phyloP scores from a whole-genome alignment of 2,797 vertebrate genomes.

The Falco cherrug region DNA sequence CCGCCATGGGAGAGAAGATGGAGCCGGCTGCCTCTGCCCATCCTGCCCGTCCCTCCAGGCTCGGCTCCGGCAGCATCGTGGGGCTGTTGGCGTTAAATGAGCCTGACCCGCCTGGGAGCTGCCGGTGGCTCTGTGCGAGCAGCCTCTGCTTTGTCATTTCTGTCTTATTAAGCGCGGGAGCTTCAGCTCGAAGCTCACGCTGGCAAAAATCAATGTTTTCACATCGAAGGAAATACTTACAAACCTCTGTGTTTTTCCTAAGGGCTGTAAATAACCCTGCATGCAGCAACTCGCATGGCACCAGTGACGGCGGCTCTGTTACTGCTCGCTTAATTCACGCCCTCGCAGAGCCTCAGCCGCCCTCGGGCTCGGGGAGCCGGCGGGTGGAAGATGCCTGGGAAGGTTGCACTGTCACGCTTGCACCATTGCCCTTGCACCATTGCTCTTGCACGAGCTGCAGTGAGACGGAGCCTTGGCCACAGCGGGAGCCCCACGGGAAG shows the following conservation, averaged over 20 bases:
- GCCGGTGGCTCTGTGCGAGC: neutral
- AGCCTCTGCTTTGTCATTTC: neutral
- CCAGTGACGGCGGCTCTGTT: accelerated
- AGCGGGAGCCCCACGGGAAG: accelerated
- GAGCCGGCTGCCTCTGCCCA: neutral
- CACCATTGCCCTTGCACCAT: accelerated
- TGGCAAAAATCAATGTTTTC: conserved; percentile 26
- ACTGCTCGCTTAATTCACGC: neutral
- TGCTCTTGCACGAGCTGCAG: neutral
- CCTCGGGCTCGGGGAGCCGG: accelerated
- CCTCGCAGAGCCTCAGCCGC: neutral
- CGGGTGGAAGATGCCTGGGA: neutral
- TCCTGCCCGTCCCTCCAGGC: neutral
- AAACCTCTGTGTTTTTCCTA: neutral
- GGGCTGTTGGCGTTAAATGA: accelerated
- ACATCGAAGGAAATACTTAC: neutral
- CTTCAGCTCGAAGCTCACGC: neutral
- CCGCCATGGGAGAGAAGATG: accelerated
- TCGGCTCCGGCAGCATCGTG: accelerated
- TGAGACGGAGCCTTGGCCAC: neutral
- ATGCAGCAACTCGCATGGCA: neutral
- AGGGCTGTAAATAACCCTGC: neutral
- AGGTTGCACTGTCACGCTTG: neutral
- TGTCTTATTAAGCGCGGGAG: neutral
- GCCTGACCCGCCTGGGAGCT: neutral